Base-by-base conservation (phyloP, 1,140 invertebrate species). In the Microplitis demolitor region DNA sequence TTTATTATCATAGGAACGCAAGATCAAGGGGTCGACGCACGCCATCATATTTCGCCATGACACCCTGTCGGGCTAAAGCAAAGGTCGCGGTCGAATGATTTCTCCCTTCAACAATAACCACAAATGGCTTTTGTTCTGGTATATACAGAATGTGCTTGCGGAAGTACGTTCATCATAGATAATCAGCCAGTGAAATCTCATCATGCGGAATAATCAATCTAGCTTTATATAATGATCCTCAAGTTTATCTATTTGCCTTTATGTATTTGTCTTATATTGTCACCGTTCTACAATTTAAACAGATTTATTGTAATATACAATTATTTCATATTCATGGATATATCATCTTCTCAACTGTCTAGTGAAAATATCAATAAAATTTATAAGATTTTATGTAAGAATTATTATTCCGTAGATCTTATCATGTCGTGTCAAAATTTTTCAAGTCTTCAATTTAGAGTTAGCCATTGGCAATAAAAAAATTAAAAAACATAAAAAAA, bases 1-100 rank as follows among this genome's bases (percentile, higher is more conserved):
- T 82, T 82, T 80, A 45, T 45, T 45, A 74, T 74, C 73, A 71
- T 63, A 70, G 62, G 54, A 54, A 50, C 31, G 14, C 35, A 31
- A 63, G n/a, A 45, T 69, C 16, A 51, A 62, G 51, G 71, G 45
- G 50, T 62, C 70, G 58, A 33, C 50, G n/a, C 66, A 71, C 71
- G 76, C 60, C 54, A 53, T 45, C 51, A 39, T 34, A 13, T 62
- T 37, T 14, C n/a, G 37, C 63, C 64, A 53, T 16, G 13, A 56
- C 45, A 56, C n/a, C 53, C 33, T 8, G 33, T 3, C 16, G 58
- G 58, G 24, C n/a, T 70, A 31, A 45, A 31, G 37, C 31, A 72
- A 66, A 66, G 63, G 51, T 66, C 70, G 70, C 34, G 62, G 53
- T 64, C 54, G 62, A 66, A 72, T 63, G 54, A 72, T 72, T 72